Evolutionary conservation across 2,113 vertebrate species (phyloP).

Genomic region (Dinomys branickii): DNA sequence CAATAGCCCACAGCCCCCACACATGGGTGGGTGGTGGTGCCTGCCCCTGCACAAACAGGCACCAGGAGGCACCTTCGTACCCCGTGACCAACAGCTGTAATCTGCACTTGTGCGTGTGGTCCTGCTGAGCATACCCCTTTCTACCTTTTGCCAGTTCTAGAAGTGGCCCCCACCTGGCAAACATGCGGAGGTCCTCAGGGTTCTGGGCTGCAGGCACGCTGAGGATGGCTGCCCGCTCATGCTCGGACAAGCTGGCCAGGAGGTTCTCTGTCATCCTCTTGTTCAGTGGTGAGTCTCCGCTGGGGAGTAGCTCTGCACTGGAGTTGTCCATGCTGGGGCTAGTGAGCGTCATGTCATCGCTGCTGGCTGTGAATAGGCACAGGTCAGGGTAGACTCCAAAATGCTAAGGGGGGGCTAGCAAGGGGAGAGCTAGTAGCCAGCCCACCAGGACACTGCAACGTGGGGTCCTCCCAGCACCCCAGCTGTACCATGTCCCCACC

Average conservation of each 20-base stretch:
- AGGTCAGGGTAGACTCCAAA: background rate
- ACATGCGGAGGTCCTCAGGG: constrained; percentile 97
- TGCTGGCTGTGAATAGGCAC: constrained; percentile 89
- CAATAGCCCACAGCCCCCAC: background rate
- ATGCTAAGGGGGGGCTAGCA: background rate
- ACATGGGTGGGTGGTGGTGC: background rate
- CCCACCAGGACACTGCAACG: background rate
- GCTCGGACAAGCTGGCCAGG: constrained; percentile 94
- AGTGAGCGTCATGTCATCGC: constrained; percentile 98
- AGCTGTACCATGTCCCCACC: background rate
- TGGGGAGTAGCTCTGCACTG: constrained; percentile 95
- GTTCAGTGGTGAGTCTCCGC: constrained; percentile 96
- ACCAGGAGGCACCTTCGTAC: background rate
- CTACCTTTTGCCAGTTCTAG: too few species aligned
- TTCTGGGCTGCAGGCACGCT: constrained; percentile 96
- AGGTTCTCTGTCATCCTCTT: constrained; percentile 97
- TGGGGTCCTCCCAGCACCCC: background rate
- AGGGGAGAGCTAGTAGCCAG: background rate
- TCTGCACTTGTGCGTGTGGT: too few species aligned
- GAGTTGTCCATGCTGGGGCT: constrained; percentile 99
- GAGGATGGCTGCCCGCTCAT: constrained; percentile 94
- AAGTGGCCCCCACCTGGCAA: constrained; percentile 90
- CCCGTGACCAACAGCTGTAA: background rate
- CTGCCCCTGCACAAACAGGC: background rate
- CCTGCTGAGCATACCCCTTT: too few species aligned